Percentiles rank a stretch among this genome's conserved stretches.
Conservation (phyloP, 1,140 invertebrate genomes). For the Drosophila lowei region DNA sequence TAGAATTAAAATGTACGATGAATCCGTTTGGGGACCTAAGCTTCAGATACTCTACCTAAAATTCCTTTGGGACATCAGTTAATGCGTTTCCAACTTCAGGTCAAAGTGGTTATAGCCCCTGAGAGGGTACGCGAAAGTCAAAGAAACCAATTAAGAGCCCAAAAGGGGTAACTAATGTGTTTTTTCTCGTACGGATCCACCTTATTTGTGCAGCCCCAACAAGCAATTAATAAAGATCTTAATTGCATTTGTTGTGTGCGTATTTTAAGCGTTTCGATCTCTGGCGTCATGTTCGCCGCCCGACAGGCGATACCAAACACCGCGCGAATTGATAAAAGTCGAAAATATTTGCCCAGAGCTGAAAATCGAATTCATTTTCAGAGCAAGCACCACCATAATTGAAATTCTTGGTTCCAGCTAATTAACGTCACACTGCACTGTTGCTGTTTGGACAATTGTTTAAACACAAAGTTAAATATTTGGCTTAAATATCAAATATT, state of each 20-base stretch:
- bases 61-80: too few relatives aligned
- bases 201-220: conserved; percentile 19
- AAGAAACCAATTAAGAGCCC: conserved; percentile 11
- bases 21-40: too few relatives aligned
- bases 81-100: too few relatives aligned
- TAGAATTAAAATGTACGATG: too few relatives aligned
- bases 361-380: conserved; percentile 46
- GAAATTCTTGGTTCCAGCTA: conserved; percentile 47
- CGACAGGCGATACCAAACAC: background rate
- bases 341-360: conserved; percentile 57
- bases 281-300: conserved; percentile 39
- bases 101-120: too few relatives aligned
- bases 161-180: conserved; percentile 4
- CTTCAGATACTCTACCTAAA: too few relatives aligned
- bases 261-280: conserved; percentile 22
- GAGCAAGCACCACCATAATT: conserved; percentile 15
- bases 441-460: conserved; percentile 64
- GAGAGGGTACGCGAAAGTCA: background rate
- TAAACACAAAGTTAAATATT: conserved; percentile 52
- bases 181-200: too few relatives aligned
- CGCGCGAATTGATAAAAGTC: conserved; percentile 17
- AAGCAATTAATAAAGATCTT: conserved; percentile 43
- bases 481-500: conserved; percentile 36
- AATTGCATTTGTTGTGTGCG: conserved; percentile 39
- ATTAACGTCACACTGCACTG: conserved; percentile 52